Percentiles rank a stretch among this genome's conserved stretches.
Conservation (phyloP, 2,113 vertebrate genomes). For the Oostethus manadensis region DNA sequence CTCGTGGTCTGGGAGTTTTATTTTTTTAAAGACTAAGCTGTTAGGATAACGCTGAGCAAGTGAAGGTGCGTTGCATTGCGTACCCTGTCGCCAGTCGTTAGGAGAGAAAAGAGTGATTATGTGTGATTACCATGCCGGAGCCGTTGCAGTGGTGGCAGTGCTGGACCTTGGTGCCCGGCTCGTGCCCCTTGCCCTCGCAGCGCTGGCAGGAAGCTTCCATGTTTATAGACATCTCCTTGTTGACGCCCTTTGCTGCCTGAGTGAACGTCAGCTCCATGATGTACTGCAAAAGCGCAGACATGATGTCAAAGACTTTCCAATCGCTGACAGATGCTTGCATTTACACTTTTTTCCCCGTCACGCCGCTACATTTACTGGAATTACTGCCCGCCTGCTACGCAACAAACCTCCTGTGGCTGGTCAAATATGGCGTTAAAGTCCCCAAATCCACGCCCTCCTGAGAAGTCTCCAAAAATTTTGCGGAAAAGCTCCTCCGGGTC, state of each 20-base stretch:
- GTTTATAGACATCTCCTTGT: slow-evolving; percentile 88
- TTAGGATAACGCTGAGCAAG: too few species aligned
- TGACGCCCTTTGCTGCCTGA: slow-evolving; percentile 95
- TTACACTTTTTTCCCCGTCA: background rate
- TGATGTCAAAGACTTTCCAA: too few species aligned
- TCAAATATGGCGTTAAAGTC: slow-evolving; percentile 86
- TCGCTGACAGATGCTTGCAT: too few species aligned
- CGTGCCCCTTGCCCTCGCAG: slow-evolving; percentile 84
- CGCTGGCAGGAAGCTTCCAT: slow-evolving; percentile 82
- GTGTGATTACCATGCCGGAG: slow-evolving; percentile 85
- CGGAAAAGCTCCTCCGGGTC: slow-evolving; percentile 94
- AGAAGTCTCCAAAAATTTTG: slow-evolving; percentile 96
- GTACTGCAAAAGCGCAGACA: too few species aligned
- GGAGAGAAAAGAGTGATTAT: rapidly evolving
- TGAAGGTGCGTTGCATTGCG: too few species aligned
- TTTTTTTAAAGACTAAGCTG: too few species aligned
- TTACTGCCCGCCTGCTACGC: too few species aligned
- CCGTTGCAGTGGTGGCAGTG: slow-evolving; percentile 87
- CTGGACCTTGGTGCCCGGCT: slow-evolving; percentile 87
- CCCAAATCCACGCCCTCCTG: slow-evolving; percentile 78
- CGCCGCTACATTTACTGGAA: background rate
- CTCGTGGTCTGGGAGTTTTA: too few species aligned
- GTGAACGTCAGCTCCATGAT: slow-evolving; percentile 93
- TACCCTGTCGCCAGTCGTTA: too few species aligned
- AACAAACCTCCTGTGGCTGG: slow-evolving; percentile 88